A percentile compares a stretch with the other conserved stretches of the same genome.
phyloP scores from a whole-genome alignment of 2,113 vertebrate species.

The Ptilonorhynchus violaceus region DNA sequence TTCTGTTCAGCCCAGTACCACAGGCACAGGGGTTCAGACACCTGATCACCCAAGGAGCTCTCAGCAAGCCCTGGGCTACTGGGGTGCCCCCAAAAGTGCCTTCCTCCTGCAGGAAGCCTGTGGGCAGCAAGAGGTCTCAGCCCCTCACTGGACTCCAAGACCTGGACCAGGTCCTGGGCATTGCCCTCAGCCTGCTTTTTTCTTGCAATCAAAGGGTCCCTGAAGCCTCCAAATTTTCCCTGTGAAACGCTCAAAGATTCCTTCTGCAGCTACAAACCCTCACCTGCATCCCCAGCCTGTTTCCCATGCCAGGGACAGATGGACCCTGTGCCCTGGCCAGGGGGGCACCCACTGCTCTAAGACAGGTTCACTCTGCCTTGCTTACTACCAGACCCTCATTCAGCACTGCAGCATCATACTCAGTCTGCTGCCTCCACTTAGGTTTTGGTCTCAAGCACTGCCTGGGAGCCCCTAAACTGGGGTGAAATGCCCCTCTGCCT shows the following conservation, averaged over 20 bases:
- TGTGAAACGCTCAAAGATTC: not conserved
- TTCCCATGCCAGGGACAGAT: not conserved
- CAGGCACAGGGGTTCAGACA: not conserved
- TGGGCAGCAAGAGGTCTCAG: not conserved
- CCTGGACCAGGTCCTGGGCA: not conserved
- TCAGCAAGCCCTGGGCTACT: not conserved
- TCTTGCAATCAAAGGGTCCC: not conserved
- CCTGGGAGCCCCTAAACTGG: not conserved
- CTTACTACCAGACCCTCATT: not conserved
- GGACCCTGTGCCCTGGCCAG: accelerated
- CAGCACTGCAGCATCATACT: not conserved
- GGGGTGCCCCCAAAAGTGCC: not conserved
- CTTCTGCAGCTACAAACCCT: not conserved
- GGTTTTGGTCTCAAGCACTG: not conserved
- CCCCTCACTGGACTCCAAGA: not conserved
- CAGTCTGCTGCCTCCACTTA: not conserved
- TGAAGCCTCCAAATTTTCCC: not conserved
- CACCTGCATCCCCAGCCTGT: not conserved
- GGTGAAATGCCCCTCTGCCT: not conserved
- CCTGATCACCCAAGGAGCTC: not conserved
- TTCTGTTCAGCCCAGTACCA: not conserved
- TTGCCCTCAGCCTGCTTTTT: not conserved
- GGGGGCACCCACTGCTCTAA: not conserved
- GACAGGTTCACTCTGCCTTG: not conserved
- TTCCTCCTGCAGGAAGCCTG: not conserved